phyloP scores from a whole-genome alignment of 1,140 invertebrate genomes.

The Cepaea nemoralis region DNA sequence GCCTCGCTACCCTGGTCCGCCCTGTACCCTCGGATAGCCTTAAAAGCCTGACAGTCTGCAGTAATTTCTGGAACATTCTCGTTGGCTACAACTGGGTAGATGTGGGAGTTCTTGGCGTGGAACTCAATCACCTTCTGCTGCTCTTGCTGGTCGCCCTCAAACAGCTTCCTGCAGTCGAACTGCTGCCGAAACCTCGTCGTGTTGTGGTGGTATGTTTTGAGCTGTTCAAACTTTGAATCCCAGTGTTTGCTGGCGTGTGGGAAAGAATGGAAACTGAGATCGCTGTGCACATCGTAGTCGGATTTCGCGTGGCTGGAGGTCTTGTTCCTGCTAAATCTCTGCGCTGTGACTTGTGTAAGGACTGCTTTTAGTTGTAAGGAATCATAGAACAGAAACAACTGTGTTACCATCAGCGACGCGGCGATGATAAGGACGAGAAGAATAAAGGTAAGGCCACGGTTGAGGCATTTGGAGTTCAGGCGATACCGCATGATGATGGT shows the following conservation, averaged over 20 bases:
- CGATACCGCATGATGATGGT: neutral
- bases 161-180: constrained; percentile 20
- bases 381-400: neutral
- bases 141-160: neutral
- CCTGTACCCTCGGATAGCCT: constrained; percentile 14
- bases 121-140: neutral
- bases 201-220: neutral
- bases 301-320: neutral
- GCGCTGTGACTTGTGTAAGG: neutral
- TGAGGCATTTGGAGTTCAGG: neutral
- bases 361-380: neutral
- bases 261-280: neutral
- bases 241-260: neutral
- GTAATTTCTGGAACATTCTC: constrained; percentile 1
- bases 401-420: neutral
- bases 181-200: neutral
- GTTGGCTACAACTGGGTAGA: neutral
- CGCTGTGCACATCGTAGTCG: neutral
- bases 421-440: neutral
- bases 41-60: constrained; percentile 24
- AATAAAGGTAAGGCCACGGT: neutral
- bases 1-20: constrained; percentile 6
- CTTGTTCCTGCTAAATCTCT: neutral
- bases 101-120: neutral
- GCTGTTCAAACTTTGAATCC: neutral